Evolutionary conservation across 2,113 vertebrate genomes (phyloP), one percentile per base, ranked within the genome.

Genomic region (Alaudala cheleensis): DNA sequence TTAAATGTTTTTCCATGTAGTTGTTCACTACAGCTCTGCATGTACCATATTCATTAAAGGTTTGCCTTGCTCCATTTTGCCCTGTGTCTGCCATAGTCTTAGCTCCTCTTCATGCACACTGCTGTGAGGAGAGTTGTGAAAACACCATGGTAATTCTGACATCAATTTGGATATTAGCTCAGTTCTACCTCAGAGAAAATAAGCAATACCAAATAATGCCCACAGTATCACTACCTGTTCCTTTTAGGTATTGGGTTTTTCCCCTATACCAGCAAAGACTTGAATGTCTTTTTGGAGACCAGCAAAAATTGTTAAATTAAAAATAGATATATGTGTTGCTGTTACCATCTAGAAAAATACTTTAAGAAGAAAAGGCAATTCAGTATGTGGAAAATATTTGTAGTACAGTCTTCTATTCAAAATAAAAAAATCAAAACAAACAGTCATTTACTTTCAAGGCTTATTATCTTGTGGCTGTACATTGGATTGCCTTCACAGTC

Each of bases 381-480:
- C 40, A 71, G 31, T 74, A 33, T 62, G 11, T 86, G 40, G 58
- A 90, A 94, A 92, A 80, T 79, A 37, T 76, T 26, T 93, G 51
- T 78, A 88, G 37, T 56, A 67, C 93, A 90, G 54, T 95, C 69
- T 95, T 96, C 42, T 80, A 34, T 87, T 87, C 86, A 90, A 94
- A 93, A 86, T 81, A 37, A 29, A 73, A 73, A 88, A 95, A 84
- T 79, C 40, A 92, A 94, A 87, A 23, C 10, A 61, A 56, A 20
- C 15, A n/a, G 58, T 88, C 0, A 37, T 50, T 85, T 91, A 11
- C 31, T 72, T 90, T 57, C 6, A 71, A 58, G 7, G 61, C 73
- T 60, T 40, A 25, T n/a, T 22, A n/a, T 74, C 24, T 49, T 51
- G 11, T 61, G 37, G 25, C 16, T 80, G 20, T 64, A 34, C 25